Conservation (phyloP, 2,888 invertebrate species). For the Heliconius ethilla region DNA sequence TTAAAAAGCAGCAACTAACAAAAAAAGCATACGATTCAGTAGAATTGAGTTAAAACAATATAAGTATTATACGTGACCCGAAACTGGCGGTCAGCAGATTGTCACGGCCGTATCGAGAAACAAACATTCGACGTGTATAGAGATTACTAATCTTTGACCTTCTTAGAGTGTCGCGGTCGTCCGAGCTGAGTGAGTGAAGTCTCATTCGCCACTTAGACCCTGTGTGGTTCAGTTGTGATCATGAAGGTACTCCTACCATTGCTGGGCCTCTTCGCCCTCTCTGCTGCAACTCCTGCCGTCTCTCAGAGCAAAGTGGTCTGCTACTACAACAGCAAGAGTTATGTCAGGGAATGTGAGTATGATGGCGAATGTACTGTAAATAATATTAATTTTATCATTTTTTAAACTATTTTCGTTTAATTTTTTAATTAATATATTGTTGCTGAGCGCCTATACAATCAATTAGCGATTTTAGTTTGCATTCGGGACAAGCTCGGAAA, state of each 20-base stretch:
- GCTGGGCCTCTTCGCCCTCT: slow-evolving; percentile 58
- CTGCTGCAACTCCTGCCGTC: slow-evolving; percentile 63
- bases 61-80: slow-evolving; percentile 33
- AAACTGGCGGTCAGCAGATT: slow-evolving; percentile 40
- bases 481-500: slow-evolving; percentile 26
- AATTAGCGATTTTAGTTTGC: slow-evolving; percentile 29
- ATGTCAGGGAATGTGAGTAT: slow-evolving; percentile 85
- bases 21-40: neutral
- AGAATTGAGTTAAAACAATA: neutral
- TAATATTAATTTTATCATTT: neutral
- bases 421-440: slow-evolving; percentile 2
- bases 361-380: slow-evolving; percentile 50
- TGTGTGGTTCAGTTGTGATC: slow-evolving; percentile 64
- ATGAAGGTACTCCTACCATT: slow-evolving; percentile 65
- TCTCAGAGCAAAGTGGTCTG: slow-evolving; percentile 85
- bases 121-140: slow-evolving; percentile 41
- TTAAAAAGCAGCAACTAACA: neutral
- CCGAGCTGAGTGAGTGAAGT: slow-evolving; percentile 43
- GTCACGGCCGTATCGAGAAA: slow-evolving; percentile 40
- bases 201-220: slow-evolving; percentile 68
- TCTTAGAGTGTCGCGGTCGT: slow-evolving; percentile 42
- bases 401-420: neutral
- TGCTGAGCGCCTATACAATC: slow-evolving; percentile 34
- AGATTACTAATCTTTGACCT: slow-evolving; percentile 51
- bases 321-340: slow-evolving; percentile 87